Base-by-base conservation (phyloP, 2,888 invertebrate species). In the Amitus sp. region DNA sequence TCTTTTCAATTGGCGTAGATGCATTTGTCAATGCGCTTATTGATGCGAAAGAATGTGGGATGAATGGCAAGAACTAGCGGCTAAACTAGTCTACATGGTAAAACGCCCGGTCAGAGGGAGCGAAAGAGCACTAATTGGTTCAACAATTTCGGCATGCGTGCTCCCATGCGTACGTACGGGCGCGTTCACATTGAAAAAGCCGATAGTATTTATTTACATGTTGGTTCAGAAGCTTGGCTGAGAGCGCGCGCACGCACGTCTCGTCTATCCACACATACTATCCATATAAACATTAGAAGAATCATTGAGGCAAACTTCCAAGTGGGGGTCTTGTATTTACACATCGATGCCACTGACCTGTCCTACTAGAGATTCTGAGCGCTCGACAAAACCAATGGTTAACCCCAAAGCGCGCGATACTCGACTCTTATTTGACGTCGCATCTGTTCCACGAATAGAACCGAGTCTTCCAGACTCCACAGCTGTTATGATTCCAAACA, bases 271-370 rank as follows among this genome's bases (percentile, higher is more conserved):
- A n/a, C 20, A 42, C 17, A 10, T 6, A 19, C 43, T 15, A 23
- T 23, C 23, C 27, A 20, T 15, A 12, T 12, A 46, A 46, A 46
- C 46, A 46, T 46, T 46, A 45, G 45, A 30, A 30, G 46, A 28
- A 46, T 46, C 46, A 17, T 23, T 30, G 18, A 30, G 30, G 28
- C 30, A 46, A 47, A 33, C 47, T 33, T 27, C 33, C 12, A 47
- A 47, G 47, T 47, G 47, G 33, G 33, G 47, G 13, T 18, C 33
- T 18, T 7, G 47, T n/a, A 9, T 33, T 17, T 23, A 17, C 33
- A 18, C 33, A 47, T 47, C 47, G 47, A 47, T 47, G 47, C 47
- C 47, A 47, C 47, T 47, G 47, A 47, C 47, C 47, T 47, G 47
- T 47, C 47, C 33, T 47, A 47, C 47, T 47, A 47, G 33, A 15